phyloP scores from a whole-genome alignment of 2,113 vertebrate species.

The Monarcha castaneiventris region DNA sequence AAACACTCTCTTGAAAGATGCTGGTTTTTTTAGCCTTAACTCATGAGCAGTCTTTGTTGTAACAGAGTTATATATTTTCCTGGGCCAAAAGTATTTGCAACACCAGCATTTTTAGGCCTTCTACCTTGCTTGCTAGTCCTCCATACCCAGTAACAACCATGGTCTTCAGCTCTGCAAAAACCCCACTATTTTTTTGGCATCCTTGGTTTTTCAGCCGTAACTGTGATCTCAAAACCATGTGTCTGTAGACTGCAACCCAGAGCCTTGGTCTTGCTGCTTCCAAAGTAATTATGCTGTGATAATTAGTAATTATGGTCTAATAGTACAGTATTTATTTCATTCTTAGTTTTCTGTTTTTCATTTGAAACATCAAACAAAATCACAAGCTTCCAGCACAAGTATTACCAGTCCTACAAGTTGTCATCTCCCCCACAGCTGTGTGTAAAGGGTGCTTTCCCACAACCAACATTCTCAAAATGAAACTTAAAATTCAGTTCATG shows the following conservation, averaged over 20 bases:
- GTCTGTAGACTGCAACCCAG: background rate
- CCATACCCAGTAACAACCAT: background rate
- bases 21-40: background rate
- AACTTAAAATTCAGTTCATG: background rate
- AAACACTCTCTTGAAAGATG: background rate
- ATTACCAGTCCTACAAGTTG: background rate
- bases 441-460: background rate
- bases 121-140: background rate
- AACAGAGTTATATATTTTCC: background rate
- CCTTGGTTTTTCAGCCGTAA: background rate
- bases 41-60: background rate
- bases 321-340: background rate
- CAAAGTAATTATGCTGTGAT: background rate
- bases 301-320: background rate
- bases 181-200: accelerated
- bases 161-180: background rate
- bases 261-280: background rate
- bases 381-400: background rate
- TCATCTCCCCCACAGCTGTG: background rate
- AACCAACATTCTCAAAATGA: background rate
- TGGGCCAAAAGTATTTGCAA: background rate
- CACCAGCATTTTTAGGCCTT: background rate
- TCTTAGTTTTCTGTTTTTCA: background rate
- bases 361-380: background rate
- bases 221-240: background rate